Evolutionary conservation across 2,113 vertebrate species (phyloP).

Genomic region (Sarotherodon lohbergeri): DNA sequence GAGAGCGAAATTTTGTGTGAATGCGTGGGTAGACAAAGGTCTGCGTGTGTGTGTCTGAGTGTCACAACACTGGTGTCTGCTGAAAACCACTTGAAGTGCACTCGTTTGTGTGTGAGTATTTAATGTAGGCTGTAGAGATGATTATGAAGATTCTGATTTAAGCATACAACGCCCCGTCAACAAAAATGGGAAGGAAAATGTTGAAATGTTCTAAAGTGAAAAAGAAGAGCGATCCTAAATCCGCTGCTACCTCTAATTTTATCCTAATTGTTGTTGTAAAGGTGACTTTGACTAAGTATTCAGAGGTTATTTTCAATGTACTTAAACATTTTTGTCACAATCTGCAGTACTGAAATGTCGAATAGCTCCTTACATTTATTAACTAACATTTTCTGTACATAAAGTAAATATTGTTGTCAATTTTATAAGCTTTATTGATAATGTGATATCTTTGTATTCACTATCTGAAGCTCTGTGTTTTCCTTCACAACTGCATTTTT

Average conservation of each 20-base stretch:
- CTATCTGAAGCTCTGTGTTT: constrained; percentile 50
- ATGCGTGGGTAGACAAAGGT: not conserved
- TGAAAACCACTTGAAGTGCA: constrained; percentile 70
- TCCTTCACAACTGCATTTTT: constrained; percentile 41
- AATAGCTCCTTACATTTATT: constrained; percentile 52
- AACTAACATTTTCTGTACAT: constrained; percentile 67
- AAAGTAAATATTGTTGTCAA: constrained; percentile 73
- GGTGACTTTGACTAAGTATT: constrained; percentile 55
- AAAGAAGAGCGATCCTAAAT: constrained; percentile 77
- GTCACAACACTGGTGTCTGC: constrained; percentile 62
- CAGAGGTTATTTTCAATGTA: constrained; percentile 78
- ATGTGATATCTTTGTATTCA: constrained; percentile 68
- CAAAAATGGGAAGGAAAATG: constrained; percentile 39
- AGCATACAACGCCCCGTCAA: constrained; percentile 40
- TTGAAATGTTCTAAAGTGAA: constrained; percentile 11
- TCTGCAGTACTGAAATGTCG: constrained; percentile 58
- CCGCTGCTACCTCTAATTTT: constrained; percentile 98
- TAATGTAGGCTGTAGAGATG: constrained; percentile 50
- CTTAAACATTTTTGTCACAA: constrained; percentile 62
- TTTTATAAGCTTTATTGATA: constrained; percentile 72
- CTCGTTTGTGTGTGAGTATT: constrained; percentile 62
- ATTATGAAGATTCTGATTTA: constrained; percentile 48
- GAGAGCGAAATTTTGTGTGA: not conserved
- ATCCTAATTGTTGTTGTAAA: constrained; percentile 63
- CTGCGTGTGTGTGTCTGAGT: constrained; percentile 3